phyloP scores from a whole-genome alignment of 2,797 vertebrate species.

The Orientallactaga sibirica region DNA sequence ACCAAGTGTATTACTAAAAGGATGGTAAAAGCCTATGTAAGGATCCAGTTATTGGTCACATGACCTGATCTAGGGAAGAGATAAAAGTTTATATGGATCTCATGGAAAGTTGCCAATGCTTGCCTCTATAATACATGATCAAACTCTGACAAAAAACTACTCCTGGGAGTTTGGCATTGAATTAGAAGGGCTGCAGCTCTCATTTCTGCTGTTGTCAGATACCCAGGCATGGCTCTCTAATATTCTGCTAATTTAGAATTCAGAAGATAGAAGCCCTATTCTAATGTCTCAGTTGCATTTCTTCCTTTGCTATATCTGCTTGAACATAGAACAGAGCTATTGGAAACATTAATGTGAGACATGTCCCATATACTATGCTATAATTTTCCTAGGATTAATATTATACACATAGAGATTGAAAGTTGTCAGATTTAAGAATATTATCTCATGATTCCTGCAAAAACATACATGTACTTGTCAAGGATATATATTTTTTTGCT shows the following conservation, averaged over 20 bases:
- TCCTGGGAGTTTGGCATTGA: slow-evolving; percentile 75
- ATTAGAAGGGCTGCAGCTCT: slow-evolving; percentile 62
- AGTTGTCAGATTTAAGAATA: neutral
- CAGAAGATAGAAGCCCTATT: slow-evolving; percentile 62
- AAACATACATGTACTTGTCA: neutral
- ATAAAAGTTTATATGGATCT: slow-evolving; percentile 83
- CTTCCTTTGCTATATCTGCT: slow-evolving; percentile 32
- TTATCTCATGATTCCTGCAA: neutral
- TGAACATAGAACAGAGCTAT: neutral
- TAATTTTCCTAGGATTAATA: neutral
- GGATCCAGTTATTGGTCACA: slow-evolving; percentile 69
- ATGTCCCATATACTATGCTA: neutral
- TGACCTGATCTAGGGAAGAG: slow-evolving; percentile 70
- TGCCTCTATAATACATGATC: slow-evolving; percentile 72
- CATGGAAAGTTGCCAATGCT: slow-evolving; percentile 75
- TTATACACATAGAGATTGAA: neutral
- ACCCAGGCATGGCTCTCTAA: slow-evolving; percentile 53
- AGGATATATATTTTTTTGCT: neutral
- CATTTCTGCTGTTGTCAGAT: slow-evolving; percentile 59
- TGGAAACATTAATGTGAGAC: slow-evolving; percentile 10
- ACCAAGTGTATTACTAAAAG: slow-evolving; percentile 79
- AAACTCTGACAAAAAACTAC: slow-evolving; percentile 69
- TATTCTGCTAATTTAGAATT: slow-evolving; percentile 60
- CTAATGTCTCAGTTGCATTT: slow-evolving; percentile 32
- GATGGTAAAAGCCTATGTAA: slow-evolving; percentile 75